Conservation (phyloP, 2,888 invertebrate species). For the Lacanobia oleracea region DNA sequence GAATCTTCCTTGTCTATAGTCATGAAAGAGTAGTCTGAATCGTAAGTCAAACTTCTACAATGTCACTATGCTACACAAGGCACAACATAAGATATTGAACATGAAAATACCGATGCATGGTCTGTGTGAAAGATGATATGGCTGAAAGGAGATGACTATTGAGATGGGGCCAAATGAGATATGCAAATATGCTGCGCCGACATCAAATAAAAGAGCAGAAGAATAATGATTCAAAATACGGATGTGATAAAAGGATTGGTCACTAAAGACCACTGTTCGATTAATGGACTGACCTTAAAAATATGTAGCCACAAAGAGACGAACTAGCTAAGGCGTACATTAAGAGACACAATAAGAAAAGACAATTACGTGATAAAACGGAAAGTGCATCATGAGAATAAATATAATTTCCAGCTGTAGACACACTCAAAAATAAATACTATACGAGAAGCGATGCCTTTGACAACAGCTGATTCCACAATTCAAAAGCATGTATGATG, state of each 20-base stretch:
- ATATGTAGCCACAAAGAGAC: too few relatives aligned
- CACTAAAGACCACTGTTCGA: not conserved
- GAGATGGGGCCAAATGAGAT: too few relatives aligned
- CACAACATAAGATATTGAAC: too few relatives aligned
- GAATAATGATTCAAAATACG: too few relatives aligned
- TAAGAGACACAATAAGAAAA: slow-evolving; percentile 3
- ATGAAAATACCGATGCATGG: too few relatives aligned
- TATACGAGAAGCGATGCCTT: not conserved
- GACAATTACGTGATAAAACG: slow-evolving; percentile 7
- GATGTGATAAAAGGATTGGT: not conserved
- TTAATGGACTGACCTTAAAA: not conserved
- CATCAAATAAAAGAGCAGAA: not conserved
- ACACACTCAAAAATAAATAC: slow-evolving; percentile 20
- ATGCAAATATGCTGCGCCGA: too few relatives aligned
- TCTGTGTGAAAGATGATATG: too few relatives aligned
- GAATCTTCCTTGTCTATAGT: not conserved
- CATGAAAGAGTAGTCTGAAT: not conserved
- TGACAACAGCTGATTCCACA: slow-evolving; percentile 38
- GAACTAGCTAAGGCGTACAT: too few relatives aligned
- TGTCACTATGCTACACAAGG: too few relatives aligned
- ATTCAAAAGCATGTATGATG: slow-evolving; percentile 35
- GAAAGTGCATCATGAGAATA: slow-evolving; percentile 15
- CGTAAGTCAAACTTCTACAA: not conserved
- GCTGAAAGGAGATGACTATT: too few relatives aligned
- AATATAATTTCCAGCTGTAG: slow-evolving; percentile 17